Base-by-base conservation (phyloP, 1,140 invertebrate species). In the Adoxophyes honmai region DNA sequence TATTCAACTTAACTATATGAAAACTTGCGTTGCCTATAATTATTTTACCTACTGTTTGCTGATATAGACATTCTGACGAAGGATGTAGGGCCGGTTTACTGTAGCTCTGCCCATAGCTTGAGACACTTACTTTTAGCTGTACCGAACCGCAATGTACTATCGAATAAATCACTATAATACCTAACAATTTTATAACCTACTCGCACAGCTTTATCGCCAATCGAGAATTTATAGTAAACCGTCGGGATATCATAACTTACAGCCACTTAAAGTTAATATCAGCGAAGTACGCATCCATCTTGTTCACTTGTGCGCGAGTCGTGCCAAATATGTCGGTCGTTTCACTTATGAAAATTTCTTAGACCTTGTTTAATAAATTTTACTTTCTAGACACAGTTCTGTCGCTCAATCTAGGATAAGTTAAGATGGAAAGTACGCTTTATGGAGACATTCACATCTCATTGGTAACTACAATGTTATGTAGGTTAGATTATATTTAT, bases 321-420 rank as follows among this genome's bases (percentile, higher is more conserved):
- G 42, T 48, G 42, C 42, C 18, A 48, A 48, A 48, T 48, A 48
- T 48, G 16, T 48, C 42, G n/a, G 15, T 0, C 16, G 42, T 48
- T 48, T 48, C 42, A 48, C 42, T 48, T 48, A 48, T 48, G 42
- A 48, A 48, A 48, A 48, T 48, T 21, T 33, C 18, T 44, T 18
- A 44, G 39, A 44, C 16, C 39, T 21, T 44, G 38, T 42, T 28
- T 39, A 42, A 48, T 48, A 28, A 48, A 48, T 0, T 48, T 9
- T 4, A 21, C 42, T 48, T 48, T 48, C 42, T 28, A 48, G 10
- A 48, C 42, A 48, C 21, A 2, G 6, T 28, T 28, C 6, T 28
- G 21, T 28, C 21, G 21, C 21, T 28, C 21, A 28, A 28, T 28
- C 21, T 28, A 28, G 21, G 21, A 6, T 6, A 28, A 6, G 21